These are phyloP conservation scores for Phorcus lineatus DNA, from an alignment of 2,888 invertebrate species.

Conservation along the genomic window DNA sequence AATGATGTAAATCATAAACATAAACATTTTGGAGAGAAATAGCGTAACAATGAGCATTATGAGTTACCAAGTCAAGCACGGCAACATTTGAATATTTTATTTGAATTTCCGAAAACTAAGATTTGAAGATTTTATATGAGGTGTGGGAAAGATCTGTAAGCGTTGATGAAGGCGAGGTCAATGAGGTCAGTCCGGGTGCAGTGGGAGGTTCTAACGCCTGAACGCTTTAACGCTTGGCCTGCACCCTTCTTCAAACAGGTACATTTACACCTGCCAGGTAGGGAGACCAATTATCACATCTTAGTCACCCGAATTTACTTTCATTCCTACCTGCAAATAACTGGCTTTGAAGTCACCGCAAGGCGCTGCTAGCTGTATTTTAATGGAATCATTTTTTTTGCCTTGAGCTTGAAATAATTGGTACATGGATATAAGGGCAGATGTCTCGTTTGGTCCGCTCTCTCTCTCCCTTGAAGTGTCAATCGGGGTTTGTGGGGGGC, in stretches of 20 bases:
- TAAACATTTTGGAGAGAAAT: too few relatives aligned
- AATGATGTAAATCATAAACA: too few relatives aligned
- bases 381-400: not conserved
- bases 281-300: not conserved
- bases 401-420: not conserved
- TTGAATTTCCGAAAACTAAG: too few relatives aligned
- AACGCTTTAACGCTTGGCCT: too few relatives aligned
- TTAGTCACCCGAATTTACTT: not conserved
- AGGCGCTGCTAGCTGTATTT: not conserved
- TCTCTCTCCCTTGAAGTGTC: not conserved
- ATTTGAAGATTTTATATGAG: too few relatives aligned
- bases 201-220: too few relatives aligned
- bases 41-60: too few relatives aligned
- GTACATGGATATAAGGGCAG: not conserved
- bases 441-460: not conserved
- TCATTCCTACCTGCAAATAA: not conserved
- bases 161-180: too few relatives aligned
- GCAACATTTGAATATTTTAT: too few relatives aligned
- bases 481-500: not conserved
- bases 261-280: not conserved
- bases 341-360: not conserved
- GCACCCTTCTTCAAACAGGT: not conserved
- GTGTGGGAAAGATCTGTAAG: too few relatives aligned
- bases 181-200: too few relatives aligned
- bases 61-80: too few relatives aligned